These are phyloP conservation scores for Panthera tigris DNA, from an alignment of 2,113 vertebrate genomes.

Conservation along the genomic window DNA sequence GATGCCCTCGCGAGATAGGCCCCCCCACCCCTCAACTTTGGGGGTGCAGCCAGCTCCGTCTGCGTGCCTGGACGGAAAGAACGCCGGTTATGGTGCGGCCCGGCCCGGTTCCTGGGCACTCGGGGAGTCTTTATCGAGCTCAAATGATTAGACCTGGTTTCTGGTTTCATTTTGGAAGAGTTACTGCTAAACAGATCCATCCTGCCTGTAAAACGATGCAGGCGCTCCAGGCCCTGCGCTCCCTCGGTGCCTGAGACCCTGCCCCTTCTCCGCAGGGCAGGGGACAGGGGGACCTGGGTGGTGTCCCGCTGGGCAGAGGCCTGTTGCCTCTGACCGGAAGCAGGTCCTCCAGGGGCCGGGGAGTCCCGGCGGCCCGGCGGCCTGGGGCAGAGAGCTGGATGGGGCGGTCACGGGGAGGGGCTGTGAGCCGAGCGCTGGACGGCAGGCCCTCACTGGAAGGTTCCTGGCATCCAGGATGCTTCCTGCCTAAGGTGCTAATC, in stretches of 20 bases:
- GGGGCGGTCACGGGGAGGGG: background rate
- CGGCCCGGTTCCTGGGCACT: constrained; percentile 63
- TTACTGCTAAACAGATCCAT: constrained; percentile 75
- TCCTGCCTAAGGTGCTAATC: constrained; percentile 57
- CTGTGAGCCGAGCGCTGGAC: background rate
- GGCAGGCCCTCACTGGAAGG: constrained; percentile 43
- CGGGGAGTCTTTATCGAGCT: constrained; percentile 78
- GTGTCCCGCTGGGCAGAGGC: background rate
- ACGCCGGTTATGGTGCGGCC: background rate
- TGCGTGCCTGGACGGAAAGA: constrained; percentile 35
- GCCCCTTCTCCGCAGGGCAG: background rate
- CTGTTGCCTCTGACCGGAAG: background rate
- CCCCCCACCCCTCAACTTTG: background rate
- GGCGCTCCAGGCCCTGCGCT: constrained; percentile 10
- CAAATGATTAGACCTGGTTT: constrained; percentile 83
- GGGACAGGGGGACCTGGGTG: constrained; percentile 4
- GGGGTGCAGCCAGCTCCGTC: background rate
- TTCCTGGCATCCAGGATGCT: constrained; percentile 51
- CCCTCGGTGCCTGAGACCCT: background rate
- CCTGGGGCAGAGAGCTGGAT: background rate
- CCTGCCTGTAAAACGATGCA: constrained; percentile 47
- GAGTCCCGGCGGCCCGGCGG: background rate
- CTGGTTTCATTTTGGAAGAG: constrained; percentile 82
- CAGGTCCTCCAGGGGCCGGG: accelerated
- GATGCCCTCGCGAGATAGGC: constrained; percentile 45